These are phyloP conservation scores for Latheticus oryzae DNA, from an alignment of 2,888 invertebrate genomes.

Conservation along the genomic window DNA sequence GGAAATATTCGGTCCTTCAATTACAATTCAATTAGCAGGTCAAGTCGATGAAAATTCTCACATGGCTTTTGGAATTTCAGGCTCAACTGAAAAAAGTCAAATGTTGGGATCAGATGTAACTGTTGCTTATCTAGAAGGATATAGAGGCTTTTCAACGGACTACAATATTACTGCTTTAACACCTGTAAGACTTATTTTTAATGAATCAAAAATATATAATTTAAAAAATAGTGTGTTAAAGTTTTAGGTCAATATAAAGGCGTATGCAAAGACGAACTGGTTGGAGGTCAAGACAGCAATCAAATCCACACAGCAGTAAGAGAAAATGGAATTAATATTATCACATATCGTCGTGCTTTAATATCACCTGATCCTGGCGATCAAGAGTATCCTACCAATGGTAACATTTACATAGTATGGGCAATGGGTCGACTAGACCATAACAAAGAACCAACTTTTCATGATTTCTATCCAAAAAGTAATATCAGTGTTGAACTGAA, in stretches of 20 bases:
- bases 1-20: conserved; percentile 90
- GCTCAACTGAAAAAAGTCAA: conserved; percentile 74
- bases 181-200: conserved; percentile 71
- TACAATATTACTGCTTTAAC: conserved; percentile 87
- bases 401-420: conserved; percentile 78
- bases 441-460: conserved; percentile 84
- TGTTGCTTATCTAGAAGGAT: conserved; percentile 78
- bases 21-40: conserved; percentile 86
- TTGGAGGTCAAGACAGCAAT: conserved; percentile 85
- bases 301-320: conserved; percentile 81
- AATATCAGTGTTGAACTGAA: conserved; percentile 77
- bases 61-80: conserved; percentile 90
- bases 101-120: conserved; percentile 91
- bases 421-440: conserved; percentile 84
- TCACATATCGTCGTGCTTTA: conserved; percentile 82
- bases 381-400: conserved; percentile 75
- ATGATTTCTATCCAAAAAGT: conserved; percentile 81
- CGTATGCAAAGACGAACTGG: conserved; percentile 85
- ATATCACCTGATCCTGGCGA: conserved; percentile 82
- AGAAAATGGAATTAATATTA: conserved; percentile 80
- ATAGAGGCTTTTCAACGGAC: conserved; percentile 81
- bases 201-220: neutral
- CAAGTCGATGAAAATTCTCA: conserved; percentile 82
- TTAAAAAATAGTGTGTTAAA: conserved; percentile 77
- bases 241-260: conserved; percentile 88